Evolutionary conservation across 2,113 vertebrate genomes (phyloP).

Genomic region (Oceanodroma tethys): DNA sequence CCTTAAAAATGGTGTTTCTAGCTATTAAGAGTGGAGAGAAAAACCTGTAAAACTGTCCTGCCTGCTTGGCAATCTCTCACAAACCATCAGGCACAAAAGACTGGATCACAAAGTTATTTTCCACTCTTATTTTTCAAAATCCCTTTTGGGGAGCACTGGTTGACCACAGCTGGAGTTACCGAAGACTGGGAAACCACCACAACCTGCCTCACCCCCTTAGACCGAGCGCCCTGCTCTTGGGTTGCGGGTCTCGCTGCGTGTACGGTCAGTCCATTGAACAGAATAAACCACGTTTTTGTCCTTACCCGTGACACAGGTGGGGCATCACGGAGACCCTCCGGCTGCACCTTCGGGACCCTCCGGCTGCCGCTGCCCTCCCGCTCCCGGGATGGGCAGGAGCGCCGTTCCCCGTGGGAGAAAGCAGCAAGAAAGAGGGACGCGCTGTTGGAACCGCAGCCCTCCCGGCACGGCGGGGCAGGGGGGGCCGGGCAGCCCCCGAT

Average conservation of each 20-base stretch:
- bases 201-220: too few relatives aligned
- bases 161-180: neutral
- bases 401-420: fast-evolving
- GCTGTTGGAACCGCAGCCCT: neutral
- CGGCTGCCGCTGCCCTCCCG: fast-evolving
- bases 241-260: fast-evolving
- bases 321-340: neutral
- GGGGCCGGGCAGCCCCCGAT: neutral
- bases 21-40: neutral
- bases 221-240: fast-evolving
- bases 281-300: neutral
- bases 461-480: neutral
- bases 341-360: fast-evolving
- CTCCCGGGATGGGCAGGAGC: neutral
- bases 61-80: neutral
- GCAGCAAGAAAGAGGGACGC: neutral
- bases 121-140: neutral
- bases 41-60: neutral
- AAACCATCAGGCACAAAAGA: neutral
- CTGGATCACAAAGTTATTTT: neutral
- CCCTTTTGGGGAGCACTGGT: neutral
- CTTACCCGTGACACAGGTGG: neutral
- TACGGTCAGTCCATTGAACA: too few relatives aligned
- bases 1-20: neutral
- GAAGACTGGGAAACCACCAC: neutral